Conservation (phyloP, 2,888 invertebrate genomes). For the Drosophila setosimentum region DNA sequence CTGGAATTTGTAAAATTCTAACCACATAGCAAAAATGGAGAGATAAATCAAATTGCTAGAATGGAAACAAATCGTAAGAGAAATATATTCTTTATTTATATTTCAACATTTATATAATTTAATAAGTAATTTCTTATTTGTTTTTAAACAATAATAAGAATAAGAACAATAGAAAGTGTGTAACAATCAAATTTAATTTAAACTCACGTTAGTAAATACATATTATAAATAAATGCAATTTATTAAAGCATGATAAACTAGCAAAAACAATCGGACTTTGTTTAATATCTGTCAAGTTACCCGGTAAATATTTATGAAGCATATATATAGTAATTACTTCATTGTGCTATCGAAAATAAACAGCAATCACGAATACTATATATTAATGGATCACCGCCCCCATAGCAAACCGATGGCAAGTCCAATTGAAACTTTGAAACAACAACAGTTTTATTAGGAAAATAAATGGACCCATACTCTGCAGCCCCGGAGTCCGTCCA, state of each 20-base stretch:
- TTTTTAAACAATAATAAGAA: background rate
- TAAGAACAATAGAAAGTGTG: rapidly evolving
- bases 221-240: background rate
- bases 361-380: background rate
- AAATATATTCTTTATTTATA: background rate
- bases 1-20: background rate
- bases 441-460: constrained; percentile 50
- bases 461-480: constrained; percentile 45
- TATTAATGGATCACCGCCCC: background rate
- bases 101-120: background rate
- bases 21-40: background rate
- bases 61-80: background rate
- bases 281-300: background rate
- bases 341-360: background rate
- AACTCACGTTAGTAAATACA: background rate
- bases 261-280: background rate
- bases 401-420: constrained; percentile 25
- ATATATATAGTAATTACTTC: background rate
- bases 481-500: background rate
- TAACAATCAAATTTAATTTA: background rate
- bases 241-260: background rate
- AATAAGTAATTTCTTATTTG: background rate
- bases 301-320: background rate
- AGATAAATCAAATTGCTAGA: background rate
- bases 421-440: constrained; percentile 58